These are phyloP conservation scores for Orycteropus afer DNA, from an alignment of 2,113 vertebrate species.

Conservation along the genomic window DNA sequence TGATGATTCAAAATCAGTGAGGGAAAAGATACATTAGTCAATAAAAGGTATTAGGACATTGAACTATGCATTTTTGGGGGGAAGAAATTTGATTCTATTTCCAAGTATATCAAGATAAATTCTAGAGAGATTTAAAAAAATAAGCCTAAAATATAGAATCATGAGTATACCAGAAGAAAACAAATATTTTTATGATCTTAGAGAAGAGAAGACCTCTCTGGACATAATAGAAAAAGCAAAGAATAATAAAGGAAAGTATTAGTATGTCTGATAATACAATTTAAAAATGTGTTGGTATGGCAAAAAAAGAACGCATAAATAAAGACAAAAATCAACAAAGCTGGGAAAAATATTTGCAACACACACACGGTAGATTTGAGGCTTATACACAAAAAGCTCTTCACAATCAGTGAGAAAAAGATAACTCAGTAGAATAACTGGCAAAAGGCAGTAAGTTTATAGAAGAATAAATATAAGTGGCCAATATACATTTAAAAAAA, in stretches of 20 bases:
- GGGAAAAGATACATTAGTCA: background rate
- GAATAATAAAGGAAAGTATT: background rate
- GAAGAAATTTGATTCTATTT: slow-evolving; percentile 9
- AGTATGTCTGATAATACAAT: background rate
- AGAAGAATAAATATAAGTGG: background rate
- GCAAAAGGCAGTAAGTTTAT: background rate
- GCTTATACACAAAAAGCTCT: background rate
- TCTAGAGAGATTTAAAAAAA: slow-evolving; percentile 1
- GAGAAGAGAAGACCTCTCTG: background rate
- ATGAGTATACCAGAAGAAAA: slow-evolving; percentile 19
- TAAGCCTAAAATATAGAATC: slow-evolving; percentile 27
- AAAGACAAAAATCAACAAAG: slow-evolving; percentile 44
- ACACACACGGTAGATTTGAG: background rate
- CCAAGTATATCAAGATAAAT: background rate
- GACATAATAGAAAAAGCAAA: background rate
- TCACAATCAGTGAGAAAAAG: background rate
- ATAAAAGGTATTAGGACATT: background rate
- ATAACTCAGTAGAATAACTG: background rate
- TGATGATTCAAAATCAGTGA: background rate
- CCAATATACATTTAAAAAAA: background rate
- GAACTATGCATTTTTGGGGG: background rate
- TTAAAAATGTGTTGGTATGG: slow-evolving; percentile 10
- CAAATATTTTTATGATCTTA: slow-evolving; percentile 17
- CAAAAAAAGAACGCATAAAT: slow-evolving; percentile 14
- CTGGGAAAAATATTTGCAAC: background rate